Base-by-base conservation (phyloP, 2,888 invertebrate species). In the Octodonta nipae region DNA sequence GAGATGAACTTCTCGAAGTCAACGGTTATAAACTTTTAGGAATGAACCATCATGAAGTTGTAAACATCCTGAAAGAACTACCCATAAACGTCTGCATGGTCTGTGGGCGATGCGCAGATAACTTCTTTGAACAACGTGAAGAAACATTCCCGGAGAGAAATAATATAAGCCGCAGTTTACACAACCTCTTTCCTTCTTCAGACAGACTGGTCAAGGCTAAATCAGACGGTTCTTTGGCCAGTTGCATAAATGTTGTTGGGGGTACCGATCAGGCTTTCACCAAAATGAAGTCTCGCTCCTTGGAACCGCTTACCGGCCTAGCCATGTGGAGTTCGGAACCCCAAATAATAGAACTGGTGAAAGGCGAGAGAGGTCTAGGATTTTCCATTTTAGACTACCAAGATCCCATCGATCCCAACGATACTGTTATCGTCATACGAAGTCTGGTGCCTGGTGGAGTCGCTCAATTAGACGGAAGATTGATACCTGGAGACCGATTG, bases 291-390 rank as follows among this genome's bases (percentile, higher is more conserved):
- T 87, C 87, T 32, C 75, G 95, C 44, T 95, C 95, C 15, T 68
- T 98, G 45, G 96, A 98, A 66, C 95, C 95, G n/a, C 70, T 98
- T 41, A 91, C 92, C 2, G 93, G 93, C 4, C 70, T 96, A 47
- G 95, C 95, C 22, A 93, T 95, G 86, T 98, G 96, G 96, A 88
- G 91, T 46, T 86, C 86, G 8, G 92, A 95, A 54, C 89, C 95
- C 26, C 88, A 95, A 61, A 81, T 92, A 42, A 93, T 98, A 48
- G 91, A 95, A 64, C 67, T 98, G 47, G 76, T 85, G 37, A 99
- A 99, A 66, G 95, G 93, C 41, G 93, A 95, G 60, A 76, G 92
- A 38, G 98, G 98, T 8, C 74, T 99, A 37, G 98, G 98, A 39
- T 98, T 98, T 69, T 95, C 95, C 41, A 93, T 98, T 61, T 73